phyloP scores from a whole-genome alignment of 2,797 vertebrate species.

The Argentina silus region DNA sequence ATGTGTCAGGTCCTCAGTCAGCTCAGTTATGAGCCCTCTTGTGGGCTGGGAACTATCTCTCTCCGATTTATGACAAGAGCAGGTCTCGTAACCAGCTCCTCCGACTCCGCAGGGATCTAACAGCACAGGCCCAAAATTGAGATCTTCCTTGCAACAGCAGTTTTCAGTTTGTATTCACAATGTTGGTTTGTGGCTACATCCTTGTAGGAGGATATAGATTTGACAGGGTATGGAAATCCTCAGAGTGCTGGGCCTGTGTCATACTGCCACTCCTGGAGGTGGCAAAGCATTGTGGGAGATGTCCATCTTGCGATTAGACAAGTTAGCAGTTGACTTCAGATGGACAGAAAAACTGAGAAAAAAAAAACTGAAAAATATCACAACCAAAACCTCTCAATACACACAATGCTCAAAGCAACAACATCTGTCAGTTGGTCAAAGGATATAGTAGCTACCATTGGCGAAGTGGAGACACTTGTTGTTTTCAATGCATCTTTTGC shows the following conservation, averaged over 20 bases:
- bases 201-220: slow-evolving; percentile 8
- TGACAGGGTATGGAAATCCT: neutral
- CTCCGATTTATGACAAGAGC: slow-evolving; percentile 46
- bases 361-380: neutral
- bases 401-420: neutral
- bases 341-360: neutral
- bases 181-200: slow-evolving; percentile 24
- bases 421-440: neutral
- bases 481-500: neutral
- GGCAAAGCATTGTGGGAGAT: neutral
- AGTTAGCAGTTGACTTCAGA: no score
- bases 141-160: slow-evolving; percentile 20
- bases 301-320: neutral
- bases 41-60: slow-evolving; percentile 28
- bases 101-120: slow-evolving; percentile 29
- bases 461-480: neutral
- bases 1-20: slow-evolving; percentile 49
- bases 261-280: neutral
- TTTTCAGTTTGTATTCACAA: slow-evolving; percentile 18
- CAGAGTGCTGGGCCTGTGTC: neutral
- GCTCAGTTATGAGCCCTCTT: slow-evolving; percentile 36
- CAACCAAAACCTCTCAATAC: neutral
- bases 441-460: neutral
- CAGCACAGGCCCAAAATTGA: slow-evolving; percentile 30
- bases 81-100: slow-evolving; percentile 21